Conservation (phyloP, 2,113 vertebrate genomes). For the Smithornis capensis region DNA sequence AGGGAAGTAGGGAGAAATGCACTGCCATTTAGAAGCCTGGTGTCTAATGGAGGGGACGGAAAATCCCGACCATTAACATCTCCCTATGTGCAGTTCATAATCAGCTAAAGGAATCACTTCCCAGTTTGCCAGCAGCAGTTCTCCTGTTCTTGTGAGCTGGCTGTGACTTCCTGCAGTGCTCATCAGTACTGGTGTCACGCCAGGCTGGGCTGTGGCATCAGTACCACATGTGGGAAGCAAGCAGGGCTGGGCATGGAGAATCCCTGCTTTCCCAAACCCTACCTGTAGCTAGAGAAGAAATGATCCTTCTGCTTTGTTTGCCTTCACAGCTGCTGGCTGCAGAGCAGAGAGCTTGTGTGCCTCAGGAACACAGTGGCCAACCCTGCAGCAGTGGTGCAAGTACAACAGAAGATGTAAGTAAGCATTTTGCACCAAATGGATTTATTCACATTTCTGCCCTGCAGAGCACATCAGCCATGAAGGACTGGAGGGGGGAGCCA, state of each 20-base stretch:
- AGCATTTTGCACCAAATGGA: neutral
- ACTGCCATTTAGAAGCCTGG: fast-evolving
- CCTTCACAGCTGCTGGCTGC: neutral
- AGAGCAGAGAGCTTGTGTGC: neutral
- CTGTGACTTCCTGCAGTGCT: neutral
- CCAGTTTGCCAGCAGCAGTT: neutral
- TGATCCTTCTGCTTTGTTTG: neutral
- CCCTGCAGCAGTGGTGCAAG: neutral
- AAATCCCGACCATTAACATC: neutral
- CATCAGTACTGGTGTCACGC: fast-evolving
- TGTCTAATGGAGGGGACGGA: neutral
- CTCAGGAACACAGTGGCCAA: neutral
- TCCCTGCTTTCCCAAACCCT: neutral
- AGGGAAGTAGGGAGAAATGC: neutral
- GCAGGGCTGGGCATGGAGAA: neutral
- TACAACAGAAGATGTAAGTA: neutral
- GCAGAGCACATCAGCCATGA: neutral
- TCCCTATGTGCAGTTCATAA: neutral
- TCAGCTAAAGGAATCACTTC: neutral
- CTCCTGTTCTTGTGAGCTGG: neutral
- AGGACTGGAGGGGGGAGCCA: fast-evolving
- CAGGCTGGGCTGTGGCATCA: neutral
- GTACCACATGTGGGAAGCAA: fast-evolving
- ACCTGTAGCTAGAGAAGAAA: neutral
- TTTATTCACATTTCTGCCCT: neutral